Evolutionary conservation across 2,797 vertebrate genomes (phyloP).

Genomic region (Arrhamphus sclerolepis): DNA sequence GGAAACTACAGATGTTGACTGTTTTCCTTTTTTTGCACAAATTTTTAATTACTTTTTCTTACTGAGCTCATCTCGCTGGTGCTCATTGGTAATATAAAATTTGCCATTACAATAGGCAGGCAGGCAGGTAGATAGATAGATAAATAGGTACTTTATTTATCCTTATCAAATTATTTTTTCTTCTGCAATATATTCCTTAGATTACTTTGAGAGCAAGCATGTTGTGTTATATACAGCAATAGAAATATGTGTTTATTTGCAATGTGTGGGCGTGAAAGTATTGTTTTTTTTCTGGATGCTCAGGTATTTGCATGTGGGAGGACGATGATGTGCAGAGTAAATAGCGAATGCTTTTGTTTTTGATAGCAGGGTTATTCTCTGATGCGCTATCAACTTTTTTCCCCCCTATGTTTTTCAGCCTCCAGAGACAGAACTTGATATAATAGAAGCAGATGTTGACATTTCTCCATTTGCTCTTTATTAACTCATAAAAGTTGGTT

Average conservation of each 20-base stretch:
- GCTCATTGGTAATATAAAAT: too few species aligned
- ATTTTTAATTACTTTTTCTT: too few species aligned
- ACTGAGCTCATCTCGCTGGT: too few species aligned
- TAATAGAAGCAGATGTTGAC: slow-evolving; percentile 1
- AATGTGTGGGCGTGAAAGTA: slow-evolving; percentile 10
- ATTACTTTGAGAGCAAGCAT: slow-evolving; percentile 2
- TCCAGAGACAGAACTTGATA: slow-evolving; percentile 9
- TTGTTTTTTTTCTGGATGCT: slow-evolving; percentile 9
- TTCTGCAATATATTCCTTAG: not conserved
- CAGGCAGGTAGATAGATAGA: too few species aligned
- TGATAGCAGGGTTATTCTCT: slow-evolving; percentile 37
- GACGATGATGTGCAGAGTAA: slow-evolving; percentile 14
- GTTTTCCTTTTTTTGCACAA: too few species aligned
- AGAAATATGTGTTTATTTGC: not conserved
- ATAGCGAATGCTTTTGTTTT: slow-evolving; percentile 37
- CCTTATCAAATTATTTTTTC: not conserved
- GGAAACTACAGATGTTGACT: too few species aligned
- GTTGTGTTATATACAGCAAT: not conserved
- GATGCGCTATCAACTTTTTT: slow-evolving; percentile 13
- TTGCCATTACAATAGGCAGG: too few species aligned
- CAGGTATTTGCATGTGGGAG: slow-evolving; percentile 37
- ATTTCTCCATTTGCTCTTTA: not conserved
- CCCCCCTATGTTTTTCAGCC: not conserved
- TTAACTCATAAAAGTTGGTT: too few species aligned
- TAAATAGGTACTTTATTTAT: too few species aligned